These are phyloP conservation scores for Agonopterix arenella DNA, from an alignment of 2,888 invertebrate genomes.

Conservation along the genomic window DNA sequence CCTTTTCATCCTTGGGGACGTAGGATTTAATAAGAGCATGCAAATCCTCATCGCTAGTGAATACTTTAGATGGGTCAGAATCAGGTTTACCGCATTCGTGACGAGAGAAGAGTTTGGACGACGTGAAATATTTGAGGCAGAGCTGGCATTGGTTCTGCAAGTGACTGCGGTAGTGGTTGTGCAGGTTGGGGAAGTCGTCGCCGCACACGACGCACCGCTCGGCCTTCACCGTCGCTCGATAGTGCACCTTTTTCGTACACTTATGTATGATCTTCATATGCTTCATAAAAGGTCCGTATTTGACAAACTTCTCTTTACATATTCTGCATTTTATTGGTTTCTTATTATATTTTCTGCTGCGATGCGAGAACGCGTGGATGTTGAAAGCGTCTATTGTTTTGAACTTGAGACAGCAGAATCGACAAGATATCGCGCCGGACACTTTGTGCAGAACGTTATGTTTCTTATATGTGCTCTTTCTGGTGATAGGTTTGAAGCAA, in stretches of 20 bases:
- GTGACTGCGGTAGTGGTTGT: conserved; percentile 79
- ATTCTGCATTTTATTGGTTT: conserved; percentile 62
- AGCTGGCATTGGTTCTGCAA: conserved; percentile 71
- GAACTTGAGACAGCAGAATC: conserved; percentile 65
- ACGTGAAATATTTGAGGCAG: conserved; percentile 64
- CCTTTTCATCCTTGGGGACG: conserved; percentile 53
- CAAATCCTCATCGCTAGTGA: conserved; percentile 50
- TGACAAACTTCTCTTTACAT: conserved; percentile 61
- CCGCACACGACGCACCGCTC: conserved; percentile 79
- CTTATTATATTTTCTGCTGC: conserved; percentile 62
- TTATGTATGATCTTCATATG: conserved; percentile 62
- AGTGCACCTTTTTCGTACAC: conserved; percentile 55
- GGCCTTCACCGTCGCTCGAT: conserved; percentile 56
- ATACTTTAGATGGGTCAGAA: conserved; percentile 54
- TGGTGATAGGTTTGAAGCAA: conserved; percentile 67
- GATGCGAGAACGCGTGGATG: conserved; percentile 67
- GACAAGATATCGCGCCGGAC: conserved; percentile 66
- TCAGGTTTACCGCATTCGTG: conserved; percentile 58
- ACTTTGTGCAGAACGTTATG: conserved; percentile 58
- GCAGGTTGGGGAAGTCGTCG: conserved; percentile 76
- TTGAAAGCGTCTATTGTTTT: conserved; percentile 69
- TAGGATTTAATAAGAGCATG: conserved; percentile 48
- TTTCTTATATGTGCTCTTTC: conserved; percentile 41
- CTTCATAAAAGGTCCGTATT: conserved; percentile 63
- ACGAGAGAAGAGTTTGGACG: conserved; percentile 42